Conservation (phyloP, 2,113 vertebrate species). For the Scophthalmus maximus region DNA sequence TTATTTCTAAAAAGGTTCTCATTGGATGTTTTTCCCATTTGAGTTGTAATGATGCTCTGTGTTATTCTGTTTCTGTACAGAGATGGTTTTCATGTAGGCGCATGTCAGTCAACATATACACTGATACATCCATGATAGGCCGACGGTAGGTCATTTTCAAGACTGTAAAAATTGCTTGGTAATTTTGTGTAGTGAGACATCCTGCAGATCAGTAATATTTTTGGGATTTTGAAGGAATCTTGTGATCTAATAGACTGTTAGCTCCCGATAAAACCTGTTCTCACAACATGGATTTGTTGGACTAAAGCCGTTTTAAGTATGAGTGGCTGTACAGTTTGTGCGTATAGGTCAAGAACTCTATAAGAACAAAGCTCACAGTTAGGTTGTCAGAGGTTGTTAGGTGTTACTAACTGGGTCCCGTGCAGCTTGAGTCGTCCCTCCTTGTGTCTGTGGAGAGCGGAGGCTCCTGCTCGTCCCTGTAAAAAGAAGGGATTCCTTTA, state of each 20-base stretch:
- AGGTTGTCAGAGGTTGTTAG: constrained; percentile 10
- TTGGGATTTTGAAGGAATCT: not conserved
- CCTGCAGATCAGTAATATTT: not conserved
- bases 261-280: not conserved
- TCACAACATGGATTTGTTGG: not conserved
- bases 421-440: constrained; percentile 4
- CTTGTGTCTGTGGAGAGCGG: constrained; percentile 21
- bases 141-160: not conserved
- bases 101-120: not conserved
- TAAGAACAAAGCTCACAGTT: not conserved
- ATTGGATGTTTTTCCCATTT: not conserved
- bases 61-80: not conserved
- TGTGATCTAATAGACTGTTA: not conserved
- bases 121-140: not conserved
- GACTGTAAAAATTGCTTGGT: no score
- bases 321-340: constrained; percentile 13
- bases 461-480: constrained; percentile 15
- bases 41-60: not conserved
- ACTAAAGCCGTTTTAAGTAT: not conserved
- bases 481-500: constrained; percentile 51
- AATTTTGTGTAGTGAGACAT: no score
- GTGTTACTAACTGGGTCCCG: constrained; percentile 19
- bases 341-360: not conserved
- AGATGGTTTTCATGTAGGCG: not conserved
- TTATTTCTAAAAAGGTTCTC: not conserved